A percentile compares a stretch with the other conserved stretches of the same genome.
These are phyloP conservation scores for Microctonus hyperodae DNA, from an alignment of 2,888 invertebrate species.

Conservation along the genomic window DNA sequence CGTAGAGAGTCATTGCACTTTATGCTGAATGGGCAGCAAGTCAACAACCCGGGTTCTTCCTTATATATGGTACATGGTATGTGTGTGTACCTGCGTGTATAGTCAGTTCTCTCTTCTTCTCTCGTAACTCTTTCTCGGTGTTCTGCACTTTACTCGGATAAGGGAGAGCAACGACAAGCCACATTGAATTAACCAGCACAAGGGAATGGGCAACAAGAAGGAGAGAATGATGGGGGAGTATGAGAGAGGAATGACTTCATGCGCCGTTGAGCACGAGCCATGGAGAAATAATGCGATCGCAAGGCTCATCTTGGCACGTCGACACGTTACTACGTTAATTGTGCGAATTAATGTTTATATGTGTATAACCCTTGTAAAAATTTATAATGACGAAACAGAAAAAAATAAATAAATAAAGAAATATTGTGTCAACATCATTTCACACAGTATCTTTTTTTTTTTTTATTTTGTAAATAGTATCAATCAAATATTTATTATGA, in stretches of 20 bases:
- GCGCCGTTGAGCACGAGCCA: slow-evolving; percentile 54
- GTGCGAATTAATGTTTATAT: slow-evolving; percentile 24
- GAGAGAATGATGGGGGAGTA: slow-evolving; percentile 25
- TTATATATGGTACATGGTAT: slow-evolving; percentile 25
- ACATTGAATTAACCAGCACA: slow-evolving; percentile 13
- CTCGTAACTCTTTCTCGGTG: slow-evolving; percentile 30
- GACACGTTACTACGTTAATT: slow-evolving; percentile 35
- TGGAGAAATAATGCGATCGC: slow-evolving; percentile 56
- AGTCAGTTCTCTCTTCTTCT: slow-evolving; percentile 33
- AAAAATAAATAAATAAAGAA: background rate
- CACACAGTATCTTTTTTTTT: no score
- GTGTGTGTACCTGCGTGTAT: slow-evolving; percentile 24
- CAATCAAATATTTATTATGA: no score
- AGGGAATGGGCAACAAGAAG: background rate
- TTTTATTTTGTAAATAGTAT: no score
- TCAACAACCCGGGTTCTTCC: slow-evolving; percentile 53
- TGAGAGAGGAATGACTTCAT: slow-evolving; percentile 53
- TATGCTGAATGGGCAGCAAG: slow-evolving; percentile 61
- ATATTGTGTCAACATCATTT: background rate
- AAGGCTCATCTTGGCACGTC: slow-evolving; percentile 41
- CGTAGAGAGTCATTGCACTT: slow-evolving; percentile 59
- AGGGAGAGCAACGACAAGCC: slow-evolving; percentile 31
- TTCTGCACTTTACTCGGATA: slow-evolving; percentile 33
- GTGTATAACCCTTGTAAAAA: background rate
- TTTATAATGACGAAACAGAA: background rate